Evolutionary conservation across 2,888 invertebrate genomes (phyloP), one percentile per base, ranked within the genome.

Genomic region (Keiferia lycopersicella): DNA sequence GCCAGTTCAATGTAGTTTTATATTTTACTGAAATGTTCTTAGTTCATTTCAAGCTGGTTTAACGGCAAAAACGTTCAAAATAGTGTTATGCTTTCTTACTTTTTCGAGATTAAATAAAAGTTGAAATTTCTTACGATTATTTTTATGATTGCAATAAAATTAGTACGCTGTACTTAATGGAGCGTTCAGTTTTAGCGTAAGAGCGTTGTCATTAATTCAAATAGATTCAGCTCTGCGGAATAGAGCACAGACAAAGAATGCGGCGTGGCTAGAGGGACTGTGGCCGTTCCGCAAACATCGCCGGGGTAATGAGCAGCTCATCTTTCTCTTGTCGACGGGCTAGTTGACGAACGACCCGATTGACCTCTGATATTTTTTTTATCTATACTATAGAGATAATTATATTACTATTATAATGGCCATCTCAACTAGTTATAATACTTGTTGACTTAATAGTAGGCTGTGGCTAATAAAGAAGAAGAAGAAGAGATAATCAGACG

Each of bases 1-100:
- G 66, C 45, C 30, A 56, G 30, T 39, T 41, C 57, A 48, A 50
- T 38, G 39, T 64, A 64, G 62, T 64, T 64, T 64, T 61, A 48
- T 39, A 56, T 60, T 51, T 41, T 59, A 53, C 50, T 57, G 53
- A 63, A 63, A 63, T 50, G n/a, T 50, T 63, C 59, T 59, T 51
- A 56, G 60, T 45, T 45, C n/a, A 30, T 34, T 34, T n/a, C 16
- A 34, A 30, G 56, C 34, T 10, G 30, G 56, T 30, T 56, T 56
- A 22, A 18, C 51, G 20, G 8, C 18, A 18, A 18, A 18, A 18
- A 22, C n/a, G 51, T 22, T 51, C 2, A 18, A 22, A 1, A 7
- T 50, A 11, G 34, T 56, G 56, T 34, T 34, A 34, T 56, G 34
- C 56, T 10, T 56, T 56, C 30, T 34, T 30, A 34, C 16, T 56